A percentile compares a stretch with the other conserved stretches of the same genome.
Evolutionary conservation across 2,113 vertebrate species (phyloP).

Genomic region (Nipponia nippon): DNA sequence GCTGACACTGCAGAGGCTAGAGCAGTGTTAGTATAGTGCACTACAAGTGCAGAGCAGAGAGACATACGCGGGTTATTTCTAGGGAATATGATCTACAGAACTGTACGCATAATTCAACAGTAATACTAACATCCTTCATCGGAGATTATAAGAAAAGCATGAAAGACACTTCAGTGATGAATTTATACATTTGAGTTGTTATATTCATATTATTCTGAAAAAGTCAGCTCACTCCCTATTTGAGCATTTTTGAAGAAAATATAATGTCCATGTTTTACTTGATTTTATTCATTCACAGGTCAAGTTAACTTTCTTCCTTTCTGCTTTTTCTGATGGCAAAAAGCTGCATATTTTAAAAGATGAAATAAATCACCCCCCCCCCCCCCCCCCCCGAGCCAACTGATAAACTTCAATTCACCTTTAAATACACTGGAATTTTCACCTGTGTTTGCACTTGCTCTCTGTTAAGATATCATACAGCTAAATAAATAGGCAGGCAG

Average conservation of each 20-base stretch:
- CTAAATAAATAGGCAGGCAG: slow-evolving; percentile 16
- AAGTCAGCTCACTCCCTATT: neutral
- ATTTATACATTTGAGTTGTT: neutral
- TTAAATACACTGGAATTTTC: slow-evolving; percentile 9
- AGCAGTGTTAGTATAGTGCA: slow-evolving; percentile 81
- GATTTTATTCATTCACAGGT: neutral
- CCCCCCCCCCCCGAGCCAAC: neutral
- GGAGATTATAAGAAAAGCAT: neutral
- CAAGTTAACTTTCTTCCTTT: neutral
- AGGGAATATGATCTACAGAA: slow-evolving; percentile 46
- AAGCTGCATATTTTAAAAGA: neutral
- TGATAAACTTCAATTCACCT: slow-evolving; percentile 26
- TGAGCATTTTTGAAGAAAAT: neutral
- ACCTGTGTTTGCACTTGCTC: neutral
- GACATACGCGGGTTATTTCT: slow-evolving; percentile 37
- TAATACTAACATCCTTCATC: neutral
- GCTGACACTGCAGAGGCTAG: slow-evolving; percentile 94
- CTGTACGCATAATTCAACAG: slow-evolving; percentile 6
- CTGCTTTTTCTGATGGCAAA: neutral
- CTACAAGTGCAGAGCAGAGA: slow-evolving; percentile 78
- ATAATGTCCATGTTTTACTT: neutral
- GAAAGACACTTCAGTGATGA: neutral
- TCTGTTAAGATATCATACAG: neutral
- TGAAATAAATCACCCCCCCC: neutral
- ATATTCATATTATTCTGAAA: neutral